These are phyloP conservation scores for Typhlichthys eigenmanni DNA, from an alignment of 2,797 vertebrate species.

Conservation along the genomic window DNA sequence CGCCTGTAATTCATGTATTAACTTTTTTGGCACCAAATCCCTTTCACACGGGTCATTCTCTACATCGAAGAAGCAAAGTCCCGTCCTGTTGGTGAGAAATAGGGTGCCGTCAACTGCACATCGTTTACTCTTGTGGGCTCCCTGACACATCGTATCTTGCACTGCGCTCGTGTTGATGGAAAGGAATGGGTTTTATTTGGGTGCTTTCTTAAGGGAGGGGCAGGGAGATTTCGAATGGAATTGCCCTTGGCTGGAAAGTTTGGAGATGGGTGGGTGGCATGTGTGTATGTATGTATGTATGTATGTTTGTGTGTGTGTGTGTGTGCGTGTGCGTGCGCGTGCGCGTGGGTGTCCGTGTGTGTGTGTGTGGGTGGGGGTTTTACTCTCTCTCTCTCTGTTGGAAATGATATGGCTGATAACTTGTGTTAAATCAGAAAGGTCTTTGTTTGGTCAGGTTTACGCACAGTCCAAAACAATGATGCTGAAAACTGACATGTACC, in stretches of 20 bases:
- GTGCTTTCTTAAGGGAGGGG: conserved; percentile 57
- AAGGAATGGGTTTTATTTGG: conserved; percentile 45
- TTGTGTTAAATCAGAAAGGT: conserved; percentile 24
- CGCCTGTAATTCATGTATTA: conserved; percentile 4
- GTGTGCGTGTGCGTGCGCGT: conserved; percentile 12
- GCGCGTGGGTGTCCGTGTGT: conserved; percentile 18
- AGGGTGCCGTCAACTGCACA: background rate
- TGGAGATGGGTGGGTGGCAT: conserved; percentile 18
- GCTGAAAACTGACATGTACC: background rate
- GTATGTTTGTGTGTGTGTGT: conserved; percentile 12
- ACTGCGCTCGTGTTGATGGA: conserved; percentile 29
- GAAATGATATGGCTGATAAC: conserved; percentile 28
- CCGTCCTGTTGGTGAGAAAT: background rate
- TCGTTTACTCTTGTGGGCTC: conserved; percentile 11
- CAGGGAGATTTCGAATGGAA: conserved; percentile 37
- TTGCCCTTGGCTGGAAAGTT: conserved; percentile 31
- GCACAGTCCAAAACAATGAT: conserved; percentile 14
- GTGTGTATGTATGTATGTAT: no score
- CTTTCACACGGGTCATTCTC: no score
- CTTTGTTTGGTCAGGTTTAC: conserved; percentile 28
- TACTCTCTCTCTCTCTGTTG: conserved; percentile 28
- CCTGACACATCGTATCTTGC: background rate
- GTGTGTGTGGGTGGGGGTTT: conserved; percentile 16
- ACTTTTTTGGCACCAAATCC: no score
- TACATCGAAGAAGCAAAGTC: no score